Evolutionary conservation across 2,113 vertebrate genomes (phyloP), one percentile per base, ranked within the genome.

Genomic region (Hystrix brachyura): DNA sequence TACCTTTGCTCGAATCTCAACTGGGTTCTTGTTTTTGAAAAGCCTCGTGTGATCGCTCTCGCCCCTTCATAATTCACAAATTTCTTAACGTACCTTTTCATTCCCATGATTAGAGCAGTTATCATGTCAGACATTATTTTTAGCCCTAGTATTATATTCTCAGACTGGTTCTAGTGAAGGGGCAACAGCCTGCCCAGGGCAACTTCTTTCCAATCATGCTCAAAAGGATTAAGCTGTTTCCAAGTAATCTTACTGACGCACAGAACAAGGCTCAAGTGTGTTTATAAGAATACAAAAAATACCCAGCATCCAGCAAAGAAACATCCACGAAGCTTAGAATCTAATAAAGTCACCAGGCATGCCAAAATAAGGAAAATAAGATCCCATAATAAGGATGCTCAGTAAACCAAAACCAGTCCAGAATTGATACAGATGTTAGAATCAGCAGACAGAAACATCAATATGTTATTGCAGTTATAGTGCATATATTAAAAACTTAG

Each of bases 221-320:
- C 59, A 59, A 67, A 32, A 90, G 62, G 48, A 80, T 51, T 38
- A 51, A 78, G 65, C 62, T 65, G 3, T 34, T 90, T 85, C 91
- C 60, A 78, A 90, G 85, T 60, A 81, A 82, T 23, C 85, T 89
- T 85, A 95, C n/a, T 43, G 21, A 15, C 90, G 23, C 59, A 59
- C 38, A 94, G 64, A 95, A 92, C 11, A 96, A 84, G 38, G 65
- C 38, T 91, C 43, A 79, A 90, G 57, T 69, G 59, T 79, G 78
- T 83, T 59, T 46, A 91, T 15, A 90, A 80, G 34, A 90, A 6
- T 19, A 84, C 53, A 34, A 90, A 83, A 94, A 84, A 19, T 53
- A 88, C 15, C 62, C 25, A 69, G 59, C 55, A 51, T 34, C 34
- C 34, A 57, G 78, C 18, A 69, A 78, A 34, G 59, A 60, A 90